A percentile compares a stretch with the other conserved stretches of the same genome.
phyloP scores from a whole-genome alignment of 2,888 invertebrate genomes.

The Tolmerus cingulatus region DNA sequence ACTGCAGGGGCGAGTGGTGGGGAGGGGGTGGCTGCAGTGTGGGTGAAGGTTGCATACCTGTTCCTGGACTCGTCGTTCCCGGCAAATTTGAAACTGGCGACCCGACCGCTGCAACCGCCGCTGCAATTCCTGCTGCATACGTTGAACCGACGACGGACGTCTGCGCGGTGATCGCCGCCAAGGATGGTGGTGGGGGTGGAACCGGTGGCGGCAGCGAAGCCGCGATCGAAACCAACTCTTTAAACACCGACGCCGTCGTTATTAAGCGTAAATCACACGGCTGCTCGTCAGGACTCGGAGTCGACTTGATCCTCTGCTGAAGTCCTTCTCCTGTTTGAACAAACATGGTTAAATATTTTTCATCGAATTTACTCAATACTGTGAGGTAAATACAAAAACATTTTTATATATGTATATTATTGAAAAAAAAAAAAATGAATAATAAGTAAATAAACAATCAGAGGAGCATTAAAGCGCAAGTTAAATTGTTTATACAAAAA shows the following conservation, averaged over 20 bases:
- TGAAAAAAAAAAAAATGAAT: neutral
- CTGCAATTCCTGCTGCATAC: slow-evolving; percentile 40
- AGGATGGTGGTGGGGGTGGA: slow-evolving; percentile 48
- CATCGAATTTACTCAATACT: neutral
- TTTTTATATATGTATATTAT: neutral
- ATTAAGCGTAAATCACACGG: slow-evolving; percentile 61
- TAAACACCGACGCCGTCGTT: slow-evolving; percentile 54
- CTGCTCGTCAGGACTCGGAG: slow-evolving; percentile 54
- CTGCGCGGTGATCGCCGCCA: slow-evolving; percentile 49
- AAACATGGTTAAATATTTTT: neutral
- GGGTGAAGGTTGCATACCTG: slow-evolving; percentile 43
- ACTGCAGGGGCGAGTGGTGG: slow-evolving; percentile 44
- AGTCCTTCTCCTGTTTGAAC: slow-evolving; percentile 49
- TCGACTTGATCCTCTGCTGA: slow-evolving; percentile 43
- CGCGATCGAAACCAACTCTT: slow-evolving; percentile 55
- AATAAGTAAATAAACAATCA: neutral
- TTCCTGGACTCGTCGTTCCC: slow-evolving; percentile 36
- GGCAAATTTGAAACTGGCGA: slow-evolving; percentile 41
- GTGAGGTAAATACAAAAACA: neutral
- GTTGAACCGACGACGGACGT: slow-evolving; percentile 46
- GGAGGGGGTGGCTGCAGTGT: slow-evolving; percentile 45
- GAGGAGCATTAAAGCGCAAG: slow-evolving; percentile 10
- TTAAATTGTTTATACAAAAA: slow-evolving; percentile 7
- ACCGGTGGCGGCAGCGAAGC: slow-evolving; percentile 45
- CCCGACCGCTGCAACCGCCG: slow-evolving; percentile 50